phyloP scores from a whole-genome alignment of 2,888 invertebrate genomes.

The Liopterus haemorrhoidalis region DNA sequence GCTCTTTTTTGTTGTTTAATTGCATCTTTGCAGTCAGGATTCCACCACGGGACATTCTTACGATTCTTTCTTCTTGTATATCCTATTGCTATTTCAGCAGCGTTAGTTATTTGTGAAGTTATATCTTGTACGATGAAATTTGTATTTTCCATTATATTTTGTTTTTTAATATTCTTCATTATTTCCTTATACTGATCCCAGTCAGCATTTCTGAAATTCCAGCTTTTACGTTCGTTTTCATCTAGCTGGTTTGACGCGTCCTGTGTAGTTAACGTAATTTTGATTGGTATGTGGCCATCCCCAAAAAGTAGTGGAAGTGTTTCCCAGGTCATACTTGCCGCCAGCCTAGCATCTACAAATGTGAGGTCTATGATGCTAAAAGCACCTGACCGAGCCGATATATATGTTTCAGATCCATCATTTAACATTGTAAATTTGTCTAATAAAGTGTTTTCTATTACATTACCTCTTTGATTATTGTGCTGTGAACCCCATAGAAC shows the following conservation, averaged over 20 bases:
- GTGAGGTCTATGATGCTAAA: neutral
- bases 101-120: constrained; percentile 5
- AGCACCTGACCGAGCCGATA: neutral
- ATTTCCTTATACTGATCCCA: constrained; percentile 6
- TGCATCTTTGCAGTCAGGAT: constrained; percentile 2
- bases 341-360: neutral
- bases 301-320: constrained; percentile 1
- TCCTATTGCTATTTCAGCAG: constrained; percentile 1
- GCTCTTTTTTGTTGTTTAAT: constrained; percentile 1
- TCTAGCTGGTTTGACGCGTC: neutral
- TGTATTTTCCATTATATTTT: neutral
- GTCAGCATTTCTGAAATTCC: constrained; percentile 2
- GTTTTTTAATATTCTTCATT: neutral
- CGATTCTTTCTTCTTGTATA: neutral
- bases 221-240: constrained; percentile 1
- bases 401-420: neutral
- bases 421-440: neutral
- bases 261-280: neutral
- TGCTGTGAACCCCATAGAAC: constrained; percentile 2
- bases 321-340: constrained; percentile 2
- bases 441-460: neutral
- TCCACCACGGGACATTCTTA: constrained; percentile 3
- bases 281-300: neutral
- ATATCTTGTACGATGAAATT: neutral
- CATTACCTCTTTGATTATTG: neutral